These are phyloP conservation scores for Drosophila kikkawai DNA, from an alignment of 1,140 invertebrate species.

Conservation along the genomic window DNA sequence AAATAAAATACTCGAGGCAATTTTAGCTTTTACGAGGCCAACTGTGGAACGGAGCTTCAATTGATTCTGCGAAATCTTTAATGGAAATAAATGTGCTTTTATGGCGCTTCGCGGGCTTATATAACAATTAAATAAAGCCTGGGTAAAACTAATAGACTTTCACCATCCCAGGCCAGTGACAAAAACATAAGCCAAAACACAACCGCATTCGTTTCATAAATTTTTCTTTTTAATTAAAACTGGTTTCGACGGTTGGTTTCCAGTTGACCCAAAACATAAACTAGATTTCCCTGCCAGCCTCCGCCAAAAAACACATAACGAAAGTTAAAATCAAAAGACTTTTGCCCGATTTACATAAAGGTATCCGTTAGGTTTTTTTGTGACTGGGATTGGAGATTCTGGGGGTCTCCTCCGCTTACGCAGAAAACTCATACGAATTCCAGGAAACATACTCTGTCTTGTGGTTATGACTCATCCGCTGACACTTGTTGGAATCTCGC, in stretches of 20 bases:
- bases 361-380: conserved; percentile 52
- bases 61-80: conserved; percentile 56
- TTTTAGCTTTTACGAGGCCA: conserved; percentile 48
- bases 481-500: conserved; percentile 51
- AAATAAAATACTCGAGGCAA: conserved; percentile 23
- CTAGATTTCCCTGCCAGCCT: conserved; percentile 72
- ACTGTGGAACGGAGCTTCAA: conserved; percentile 24
- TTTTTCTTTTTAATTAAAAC: conserved; percentile 78
- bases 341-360: conserved; percentile 54
- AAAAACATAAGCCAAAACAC: conserved; percentile 28
- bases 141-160: conserved; percentile 58
- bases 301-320: conserved; percentile 22
- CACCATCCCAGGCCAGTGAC: conserved; percentile 43
- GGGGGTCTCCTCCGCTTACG: conserved; percentile 42
- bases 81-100: conserved; percentile 50
- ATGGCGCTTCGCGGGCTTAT: conserved; percentile 39
- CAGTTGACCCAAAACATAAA: conserved; percentile 73
- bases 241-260: conserved; percentile 49
- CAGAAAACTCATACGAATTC: conserved; percentile 77
- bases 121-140: conserved; percentile 57
- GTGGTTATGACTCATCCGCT: conserved; percentile 49
- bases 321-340: conserved; percentile 31
- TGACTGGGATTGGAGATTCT: conserved; percentile 7
- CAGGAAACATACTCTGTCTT: conserved; percentile 49
- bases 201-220: conserved; percentile 54